Percentiles rank a stretch among this genome's conserved stretches.
phyloP scores from a whole-genome alignment of 2,888 invertebrate species.

The Uloborus plumipes region DNA sequence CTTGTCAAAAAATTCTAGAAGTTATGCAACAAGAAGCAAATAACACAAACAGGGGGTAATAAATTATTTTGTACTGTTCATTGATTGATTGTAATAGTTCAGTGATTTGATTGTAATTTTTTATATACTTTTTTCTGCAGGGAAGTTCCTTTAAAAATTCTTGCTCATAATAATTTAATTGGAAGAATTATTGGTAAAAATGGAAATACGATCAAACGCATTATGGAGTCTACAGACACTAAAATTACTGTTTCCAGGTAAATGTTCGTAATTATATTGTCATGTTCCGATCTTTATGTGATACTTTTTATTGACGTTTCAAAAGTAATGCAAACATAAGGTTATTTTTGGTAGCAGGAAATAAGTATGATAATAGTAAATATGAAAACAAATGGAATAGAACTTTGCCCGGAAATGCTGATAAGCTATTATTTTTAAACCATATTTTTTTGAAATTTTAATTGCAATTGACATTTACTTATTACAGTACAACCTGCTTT shows the following conservation, averaged over 20 bases:
- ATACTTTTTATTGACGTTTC: too few relatives aligned
- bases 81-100: background rate
- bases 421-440: too few relatives aligned
- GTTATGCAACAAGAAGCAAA: slow-evolving; percentile 97
- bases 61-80: background rate
- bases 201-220: slow-evolving; percentile 96
- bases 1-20: slow-evolving; percentile 96
- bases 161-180: slow-evolving; percentile 97
- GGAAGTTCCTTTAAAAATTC: slow-evolving; percentile 89
- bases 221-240: slow-evolving; percentile 96
- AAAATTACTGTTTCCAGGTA: slow-evolving; percentile 93
- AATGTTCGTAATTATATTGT: background rate
- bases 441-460: too few relatives aligned
- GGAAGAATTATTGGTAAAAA: slow-evolving; percentile 98
- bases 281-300: too few relatives aligned
- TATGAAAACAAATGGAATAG: too few relatives aligned
- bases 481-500: too few relatives aligned
- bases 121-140: slow-evolving; percentile 7
- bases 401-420: too few relatives aligned
- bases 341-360: too few relatives aligned
- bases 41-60: slow-evolving; percentile 75
- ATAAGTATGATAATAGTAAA: too few relatives aligned
- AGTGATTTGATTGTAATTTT: background rate
- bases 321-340: too few relatives aligned
- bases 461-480: too few relatives aligned